Base-by-base conservation (phyloP, 1,140 invertebrate genomes). In the Panagrolaimus sp. region DNA sequence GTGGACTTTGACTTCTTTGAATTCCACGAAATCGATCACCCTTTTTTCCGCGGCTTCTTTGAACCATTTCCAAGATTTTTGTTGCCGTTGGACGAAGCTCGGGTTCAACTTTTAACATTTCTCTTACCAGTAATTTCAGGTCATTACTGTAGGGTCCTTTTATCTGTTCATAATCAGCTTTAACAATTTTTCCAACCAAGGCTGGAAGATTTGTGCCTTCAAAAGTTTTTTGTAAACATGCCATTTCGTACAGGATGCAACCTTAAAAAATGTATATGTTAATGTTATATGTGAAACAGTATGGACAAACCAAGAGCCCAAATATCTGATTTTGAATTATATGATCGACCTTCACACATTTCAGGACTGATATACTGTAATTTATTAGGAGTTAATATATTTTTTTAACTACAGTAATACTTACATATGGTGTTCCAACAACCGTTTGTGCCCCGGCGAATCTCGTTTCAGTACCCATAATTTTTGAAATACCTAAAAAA, bases 241-340 rank as follows among this genome's bases (percentile, higher is more conserved):
- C 88, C 86, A 91, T 89, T 85, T 91, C 90, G 79, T 91, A 90
- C 10, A 91, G 83, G 75, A 91, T 90, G 82, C 90, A 91, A 12
- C 32, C 32, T 38, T 4, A 38, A 38, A 38, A 89, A 90, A 62
- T 24, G 14, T 62, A 88, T 90, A 8, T 90, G 85, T 45, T 87
- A 84, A 1, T n/a, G 14, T 21, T 26, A 62, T 62, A 62, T 5
- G 14, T 1, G n/a, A 3, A 24, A 26, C 14, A 7, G 14, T 15
- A 24, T 62, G 4, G 1, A 4, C 32, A 38, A 64, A 64, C 75
- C 76, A 43, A 91, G 83, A 15, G 90, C 89, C 90, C 90, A 91
- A 67, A 91, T 89, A 78, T 91, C 90, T 44, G 89, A 90, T 83
- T 91, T 90, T 78, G 89, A 88, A 81, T 90, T 89, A 79, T 91